Evolutionary conservation across 2,797 vertebrate species (phyloP).

Genomic region (Petrocephalus sullivani): DNA sequence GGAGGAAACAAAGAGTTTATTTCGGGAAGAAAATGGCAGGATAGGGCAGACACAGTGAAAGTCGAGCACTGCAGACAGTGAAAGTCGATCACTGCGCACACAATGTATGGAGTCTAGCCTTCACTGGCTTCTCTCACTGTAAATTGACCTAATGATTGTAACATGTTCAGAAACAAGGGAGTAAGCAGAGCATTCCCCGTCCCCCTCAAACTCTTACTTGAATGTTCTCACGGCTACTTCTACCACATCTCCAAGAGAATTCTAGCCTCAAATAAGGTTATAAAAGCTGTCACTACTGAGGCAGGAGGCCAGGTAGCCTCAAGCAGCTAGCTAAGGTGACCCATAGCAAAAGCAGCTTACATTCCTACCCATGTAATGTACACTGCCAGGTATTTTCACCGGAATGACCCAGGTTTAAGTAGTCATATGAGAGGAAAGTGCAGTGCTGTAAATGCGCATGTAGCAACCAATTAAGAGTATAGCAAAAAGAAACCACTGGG

Average conservation of each 20-base stretch:
- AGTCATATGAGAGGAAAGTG: background rate
- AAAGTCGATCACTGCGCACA: background rate
- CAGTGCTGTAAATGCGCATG: background rate
- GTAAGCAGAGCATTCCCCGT: background rate
- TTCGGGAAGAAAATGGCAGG: constrained; percentile 11
- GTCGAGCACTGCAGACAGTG: background rate
- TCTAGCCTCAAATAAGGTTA: background rate
- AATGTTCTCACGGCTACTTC: background rate
- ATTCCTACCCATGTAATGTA: background rate
- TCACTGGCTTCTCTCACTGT: background rate
- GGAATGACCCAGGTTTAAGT: background rate
- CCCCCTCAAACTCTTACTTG: background rate
- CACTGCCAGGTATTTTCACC: background rate
- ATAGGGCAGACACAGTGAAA: background rate
- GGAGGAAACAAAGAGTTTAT: constrained; percentile 17
- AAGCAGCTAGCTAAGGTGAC: background rate
- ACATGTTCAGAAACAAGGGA: background rate
- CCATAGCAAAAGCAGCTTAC: background rate
- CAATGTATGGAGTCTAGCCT: background rate
- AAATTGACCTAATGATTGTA: background rate
- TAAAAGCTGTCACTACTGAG: background rate
- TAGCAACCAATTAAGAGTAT: background rate
- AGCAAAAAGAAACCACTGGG: background rate
- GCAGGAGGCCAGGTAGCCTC: background rate
- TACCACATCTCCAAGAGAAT: background rate